Evolutionary conservation across 2,797 vertebrate genomes (phyloP), one percentile per base, ranked within the genome.

Genomic region (Etheostoma perlongum): DNA sequence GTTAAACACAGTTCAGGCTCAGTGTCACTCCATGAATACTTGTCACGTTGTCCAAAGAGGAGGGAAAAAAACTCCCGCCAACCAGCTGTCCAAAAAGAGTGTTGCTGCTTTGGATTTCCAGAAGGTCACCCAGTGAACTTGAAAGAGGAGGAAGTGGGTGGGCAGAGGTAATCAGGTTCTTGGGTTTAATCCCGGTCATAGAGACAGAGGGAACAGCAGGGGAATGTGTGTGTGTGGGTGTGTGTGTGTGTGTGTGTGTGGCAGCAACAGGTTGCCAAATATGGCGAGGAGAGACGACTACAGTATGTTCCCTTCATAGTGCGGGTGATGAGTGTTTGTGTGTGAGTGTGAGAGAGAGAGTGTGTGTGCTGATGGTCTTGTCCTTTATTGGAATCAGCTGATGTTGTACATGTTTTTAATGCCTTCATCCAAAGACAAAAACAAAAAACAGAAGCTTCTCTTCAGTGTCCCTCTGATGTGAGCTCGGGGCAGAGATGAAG

Each of bases 231-330:
- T 60, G 72, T 71, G 76, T 74, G 63, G 49, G 85, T 69, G 81
- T 79, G 70, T 62, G 76, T 51, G 75, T 52, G 36, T 68, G 76
- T 51, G 76, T 40, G 66, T 40, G 66, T 81, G 82, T 51, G 54
- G 55, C 72, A 62, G 74, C 25, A 52, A 61, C 48, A 23, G 54
- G 76, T 74, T 81, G 64, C 94, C 92, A 90, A 94, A 94, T 88
- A 94, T 93, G 93, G 94, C 4, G 58, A 87, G 25, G 23, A 70
- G 76, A 85, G 57, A 72, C 23, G 46, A 67, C 78, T 63, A 11
- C 58, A 73, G 25, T 23, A 12, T 74, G 79, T 54, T 78, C 79
- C 78, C 66, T 51, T 54, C 44, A 83, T 72, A 36, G 53, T 48
- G 30, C 36, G 21, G n/a, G 11, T 44, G 58, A 30, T 44, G 76